Percentiles rank a stretch among this genome's conserved stretches.
These are phyloP conservation scores for Octonoba sinensis DNA, from an alignment of 2,888 invertebrate species.

Conservation along the genomic window DNA sequence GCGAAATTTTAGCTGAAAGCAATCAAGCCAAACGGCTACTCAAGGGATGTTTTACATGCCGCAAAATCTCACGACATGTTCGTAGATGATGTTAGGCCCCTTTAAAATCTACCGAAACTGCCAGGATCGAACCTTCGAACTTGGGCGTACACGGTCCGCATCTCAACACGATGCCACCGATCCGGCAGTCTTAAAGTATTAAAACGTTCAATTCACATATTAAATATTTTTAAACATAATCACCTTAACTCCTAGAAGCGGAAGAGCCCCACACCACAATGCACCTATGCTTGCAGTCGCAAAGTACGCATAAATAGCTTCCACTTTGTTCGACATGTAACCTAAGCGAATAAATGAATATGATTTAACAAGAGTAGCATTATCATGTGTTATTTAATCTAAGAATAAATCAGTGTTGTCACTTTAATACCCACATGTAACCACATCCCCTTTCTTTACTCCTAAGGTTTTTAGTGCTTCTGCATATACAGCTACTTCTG, in stretches of 20 bases:
- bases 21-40: too few species aligned
- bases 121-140: too few species aligned
- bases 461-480: slow-evolving; percentile 78
- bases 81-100: too few species aligned
- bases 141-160: too few species aligned
- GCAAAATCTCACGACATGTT: too few species aligned
- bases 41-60: too few species aligned
- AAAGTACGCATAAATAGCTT: slow-evolving; percentile 74
- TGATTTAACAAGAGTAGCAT: background rate
- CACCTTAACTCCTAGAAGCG: slow-evolving; percentile 75
- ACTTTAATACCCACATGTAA: slow-evolving; percentile 25
- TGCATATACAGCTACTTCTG: slow-evolving; percentile 85
- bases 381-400: background rate
- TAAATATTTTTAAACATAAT: slow-evolving; percentile 30
- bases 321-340: slow-evolving; percentile 74
- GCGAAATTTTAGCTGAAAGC: too few species aligned
- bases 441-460: slow-evolving; percentile 26
- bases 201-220: background rate
- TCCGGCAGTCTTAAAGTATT: background rate
- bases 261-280: slow-evolving; percentile 75
- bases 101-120: too few species aligned
- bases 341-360: slow-evolving; percentile 67
- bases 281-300: slow-evolving; percentile 75
- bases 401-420: background rate
- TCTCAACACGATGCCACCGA: too few species aligned